These are phyloP conservation scores for Cygnus olor DNA, from an alignment of 2,797 vertebrate genomes.

Conservation along the genomic window DNA sequence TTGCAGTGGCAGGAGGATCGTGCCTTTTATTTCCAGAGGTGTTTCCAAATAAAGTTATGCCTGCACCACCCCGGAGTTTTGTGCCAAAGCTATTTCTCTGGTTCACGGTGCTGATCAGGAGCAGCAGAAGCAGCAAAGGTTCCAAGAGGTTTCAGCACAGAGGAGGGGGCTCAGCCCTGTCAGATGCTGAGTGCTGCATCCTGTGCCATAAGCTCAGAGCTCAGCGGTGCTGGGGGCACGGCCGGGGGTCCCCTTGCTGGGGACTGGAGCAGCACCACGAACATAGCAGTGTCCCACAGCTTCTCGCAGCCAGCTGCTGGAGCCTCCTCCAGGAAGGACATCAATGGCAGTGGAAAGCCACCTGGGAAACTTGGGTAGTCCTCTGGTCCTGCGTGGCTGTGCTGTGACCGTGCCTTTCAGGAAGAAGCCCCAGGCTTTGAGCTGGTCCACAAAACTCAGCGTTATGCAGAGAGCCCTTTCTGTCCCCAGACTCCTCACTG, in stretches of 20 bases:
- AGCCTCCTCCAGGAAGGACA: too few relatives aligned
- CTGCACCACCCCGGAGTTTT: too few relatives aligned
- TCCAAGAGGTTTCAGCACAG: neutral
- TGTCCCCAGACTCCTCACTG: neutral
- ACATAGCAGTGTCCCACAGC: too few relatives aligned
- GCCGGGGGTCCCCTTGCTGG: too few relatives aligned
- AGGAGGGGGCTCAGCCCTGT: neutral
- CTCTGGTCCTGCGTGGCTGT: too few relatives aligned
- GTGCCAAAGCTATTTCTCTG: too few relatives aligned
- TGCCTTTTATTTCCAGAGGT: neutral
- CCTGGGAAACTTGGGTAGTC: neutral
- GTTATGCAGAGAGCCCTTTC: too few relatives aligned
- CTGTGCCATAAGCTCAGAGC: rapidly evolving
- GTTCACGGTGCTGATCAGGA: neutral
- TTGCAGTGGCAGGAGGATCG: neutral
- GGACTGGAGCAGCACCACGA: too few relatives aligned
- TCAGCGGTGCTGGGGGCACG: neutral
- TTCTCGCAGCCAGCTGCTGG: too few relatives aligned
- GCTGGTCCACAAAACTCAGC: rapidly evolving
- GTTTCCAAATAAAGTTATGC: neutral
- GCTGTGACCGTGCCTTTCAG: rapidly evolving
- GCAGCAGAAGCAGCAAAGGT: neutral
- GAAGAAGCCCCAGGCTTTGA: neutral
- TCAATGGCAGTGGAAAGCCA: neutral
- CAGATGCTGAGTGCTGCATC: too few relatives aligned